Percentiles rank a stretch among this genome's conserved stretches.
phyloP scores from a whole-genome alignment of 2,888 invertebrate genomes.

The Hemistola chrysoprasaria region DNA sequence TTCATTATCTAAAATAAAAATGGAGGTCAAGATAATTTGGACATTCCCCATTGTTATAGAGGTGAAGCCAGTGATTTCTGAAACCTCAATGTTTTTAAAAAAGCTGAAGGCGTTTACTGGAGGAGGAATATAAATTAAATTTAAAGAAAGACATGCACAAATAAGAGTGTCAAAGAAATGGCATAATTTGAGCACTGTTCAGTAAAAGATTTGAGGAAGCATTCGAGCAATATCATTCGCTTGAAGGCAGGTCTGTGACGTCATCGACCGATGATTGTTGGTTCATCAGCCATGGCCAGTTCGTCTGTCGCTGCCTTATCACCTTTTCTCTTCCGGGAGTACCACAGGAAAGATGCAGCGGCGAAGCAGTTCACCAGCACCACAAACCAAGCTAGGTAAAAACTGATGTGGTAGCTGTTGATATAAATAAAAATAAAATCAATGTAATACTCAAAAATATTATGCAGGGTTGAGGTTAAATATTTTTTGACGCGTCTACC shows the following conservation, averaged over 20 bases:
- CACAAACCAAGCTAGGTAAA: constrained; percentile 89
- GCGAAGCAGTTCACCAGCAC: constrained; percentile 86
- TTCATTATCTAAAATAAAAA: too few species aligned
- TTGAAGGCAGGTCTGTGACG: constrained; percentile 45
- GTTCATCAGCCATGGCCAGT: constrained; percentile 92
- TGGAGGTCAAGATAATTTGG: too few species aligned
- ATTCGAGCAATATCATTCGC: constrained; percentile 45
- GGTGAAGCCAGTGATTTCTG: too few species aligned
- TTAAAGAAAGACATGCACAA: constrained; percentile 12
- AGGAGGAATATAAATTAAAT: too few species aligned
- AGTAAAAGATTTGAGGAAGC: constrained; percentile 64
- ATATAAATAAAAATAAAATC: background rate
- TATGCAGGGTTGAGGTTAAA: too few species aligned
- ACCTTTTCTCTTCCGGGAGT: constrained; percentile 92
- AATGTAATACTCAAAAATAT: too few species aligned
- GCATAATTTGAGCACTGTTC: constrained; percentile 76
- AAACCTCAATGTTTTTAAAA: too few species aligned
- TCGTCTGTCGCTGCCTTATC: constrained; percentile 91
- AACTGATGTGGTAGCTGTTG: constrained; percentile 86
- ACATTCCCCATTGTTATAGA: too few species aligned
- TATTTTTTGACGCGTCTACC: too few species aligned
- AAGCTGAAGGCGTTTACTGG: too few species aligned
- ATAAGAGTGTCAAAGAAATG: constrained; percentile 35
- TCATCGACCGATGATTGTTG: constrained; percentile 89
- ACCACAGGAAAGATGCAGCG: constrained; percentile 88